Conservation (phyloP, 2,888 invertebrate species). For the Diaprepes abbreviatus region DNA sequence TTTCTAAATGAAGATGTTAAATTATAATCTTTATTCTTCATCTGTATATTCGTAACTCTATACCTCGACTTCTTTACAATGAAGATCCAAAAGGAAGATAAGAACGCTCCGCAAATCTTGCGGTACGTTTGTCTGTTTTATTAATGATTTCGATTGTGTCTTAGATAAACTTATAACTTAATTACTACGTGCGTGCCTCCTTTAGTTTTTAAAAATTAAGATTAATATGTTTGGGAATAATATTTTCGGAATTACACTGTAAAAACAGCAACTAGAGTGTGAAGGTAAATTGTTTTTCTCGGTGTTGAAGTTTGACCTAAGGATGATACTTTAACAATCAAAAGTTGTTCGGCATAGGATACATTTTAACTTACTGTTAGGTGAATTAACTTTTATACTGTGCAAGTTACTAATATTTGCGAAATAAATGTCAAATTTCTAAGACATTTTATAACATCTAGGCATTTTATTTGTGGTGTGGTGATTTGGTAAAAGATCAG, state of each 20-base stretch:
- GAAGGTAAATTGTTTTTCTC: too few species aligned
- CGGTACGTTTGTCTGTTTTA: constrained; percentile 40
- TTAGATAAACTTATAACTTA: constrained; percentile 41
- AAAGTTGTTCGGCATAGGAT: too few species aligned
- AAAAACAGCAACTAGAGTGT: too few species aligned
- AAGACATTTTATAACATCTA: too few species aligned
- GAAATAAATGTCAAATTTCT: too few species aligned
- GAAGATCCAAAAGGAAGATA: constrained; percentile 42
- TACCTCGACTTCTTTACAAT: constrained; percentile 33
- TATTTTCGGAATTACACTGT: constrained; percentile 15
- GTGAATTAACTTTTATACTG: too few species aligned
- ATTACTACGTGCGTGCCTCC: constrained; percentile 35
- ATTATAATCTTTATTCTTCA: constrained; percentile 27
- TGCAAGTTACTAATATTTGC: too few species aligned
- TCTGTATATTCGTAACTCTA: constrained; percentile 36
- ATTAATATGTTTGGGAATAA: constrained; percentile 8
- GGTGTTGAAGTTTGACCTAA: too few species aligned
- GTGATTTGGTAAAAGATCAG: too few species aligned
- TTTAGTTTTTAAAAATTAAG: constrained; percentile 5
- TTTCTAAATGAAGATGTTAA: constrained; percentile 34
- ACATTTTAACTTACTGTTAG: too few species aligned
- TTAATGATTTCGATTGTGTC: constrained; percentile 47
- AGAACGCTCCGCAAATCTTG: constrained; percentile 36
- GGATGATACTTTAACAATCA: too few species aligned
- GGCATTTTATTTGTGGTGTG: too few species aligned